phyloP scores from a whole-genome alignment of 2,113 vertebrate genomes.

The Lutjanus erythropterus region DNA sequence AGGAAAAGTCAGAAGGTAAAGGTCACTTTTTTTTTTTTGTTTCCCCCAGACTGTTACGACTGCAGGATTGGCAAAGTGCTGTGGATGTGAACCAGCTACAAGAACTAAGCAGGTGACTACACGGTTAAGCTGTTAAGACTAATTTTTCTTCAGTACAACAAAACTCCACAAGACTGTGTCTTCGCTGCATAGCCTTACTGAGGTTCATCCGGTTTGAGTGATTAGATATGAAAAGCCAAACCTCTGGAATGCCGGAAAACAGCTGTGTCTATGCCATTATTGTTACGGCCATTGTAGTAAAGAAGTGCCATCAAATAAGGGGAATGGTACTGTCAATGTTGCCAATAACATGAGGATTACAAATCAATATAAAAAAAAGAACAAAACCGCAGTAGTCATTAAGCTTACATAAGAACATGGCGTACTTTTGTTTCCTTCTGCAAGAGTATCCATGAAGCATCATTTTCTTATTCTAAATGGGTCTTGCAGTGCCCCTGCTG shows the following conservation, averaged over 20 bases:
- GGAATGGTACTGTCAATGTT: constrained; percentile 69
- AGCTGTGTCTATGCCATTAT: constrained; percentile 46
- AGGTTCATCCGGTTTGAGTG: constrained; percentile 74
- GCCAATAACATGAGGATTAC: constrained; percentile 70
- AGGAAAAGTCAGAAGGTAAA: constrained; percentile 61
- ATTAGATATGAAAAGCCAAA: constrained; percentile 60
- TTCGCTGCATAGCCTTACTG: constrained; percentile 75
- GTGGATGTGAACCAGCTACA: constrained; percentile 57
- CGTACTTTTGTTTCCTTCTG: constrained; percentile 74
- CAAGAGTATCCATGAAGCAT: constrained; percentile 71
- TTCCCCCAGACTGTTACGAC: constrained; percentile 7
- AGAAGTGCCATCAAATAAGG: constrained; percentile 68
- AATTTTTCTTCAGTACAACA: constrained; percentile 41
- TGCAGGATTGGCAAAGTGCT: constrained; percentile 57
- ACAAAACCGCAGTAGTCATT: constrained; percentile 80
- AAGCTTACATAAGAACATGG: constrained; percentile 79
- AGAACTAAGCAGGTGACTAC: constrained; percentile 62
- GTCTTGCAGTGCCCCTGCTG: constrained; percentile 70
- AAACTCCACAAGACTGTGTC: constrained; percentile 42
- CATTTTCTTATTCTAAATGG: constrained; percentile 72
- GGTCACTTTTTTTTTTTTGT: constrained; percentile 47
- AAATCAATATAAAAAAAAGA: constrained; percentile 56
- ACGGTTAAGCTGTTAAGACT: constrained; percentile 59
- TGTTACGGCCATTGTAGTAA: constrained; percentile 41
- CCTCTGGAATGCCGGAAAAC: constrained; percentile 61